These are phyloP conservation scores for Thunnus thynnus DNA, from an alignment of 2,113 vertebrate species.

Conservation along the genomic window DNA sequence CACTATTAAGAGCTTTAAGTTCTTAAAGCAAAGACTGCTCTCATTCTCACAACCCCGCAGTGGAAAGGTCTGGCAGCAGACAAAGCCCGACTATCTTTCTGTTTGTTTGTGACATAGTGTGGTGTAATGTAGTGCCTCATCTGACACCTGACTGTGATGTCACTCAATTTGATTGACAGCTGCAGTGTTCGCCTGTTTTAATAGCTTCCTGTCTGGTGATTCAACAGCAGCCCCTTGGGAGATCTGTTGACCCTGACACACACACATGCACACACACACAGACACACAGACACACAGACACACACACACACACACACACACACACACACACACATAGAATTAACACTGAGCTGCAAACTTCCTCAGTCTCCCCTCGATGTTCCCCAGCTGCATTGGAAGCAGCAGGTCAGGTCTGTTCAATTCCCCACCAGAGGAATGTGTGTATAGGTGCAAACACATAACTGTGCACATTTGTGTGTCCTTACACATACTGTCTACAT, in stretches of 20 bases:
- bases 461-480: no score
- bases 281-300: not conserved
- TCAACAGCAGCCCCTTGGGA: conserved; percentile 58
- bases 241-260: conserved; percentile 44
- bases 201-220: conserved; percentile 76
- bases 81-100: not conserved
- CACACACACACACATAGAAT: conserved; percentile 21
- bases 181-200: conserved; percentile 65
- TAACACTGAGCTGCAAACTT: conserved; percentile 67
- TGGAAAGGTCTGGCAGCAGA: conserved; percentile 5
- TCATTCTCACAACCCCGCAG: not conserved
- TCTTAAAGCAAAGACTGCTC: not conserved
- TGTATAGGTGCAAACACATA: not conserved
- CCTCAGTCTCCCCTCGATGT: conserved; percentile 47
- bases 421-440: not conserved
- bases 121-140: conserved; percentile 27
- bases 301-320: conserved; percentile 30
- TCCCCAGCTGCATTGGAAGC: conserved; percentile 56
- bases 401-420: conserved; percentile 18
- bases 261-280: conserved; percentile 9
- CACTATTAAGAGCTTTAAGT: conserved; percentile 14
- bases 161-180: conserved; percentile 76
- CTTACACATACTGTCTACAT: not conserved
- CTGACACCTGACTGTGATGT: conserved; percentile 63
- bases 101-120: conserved; percentile 45